Conservation (phyloP, 2,888 invertebrate species). For the Tachina lurida region DNA sequence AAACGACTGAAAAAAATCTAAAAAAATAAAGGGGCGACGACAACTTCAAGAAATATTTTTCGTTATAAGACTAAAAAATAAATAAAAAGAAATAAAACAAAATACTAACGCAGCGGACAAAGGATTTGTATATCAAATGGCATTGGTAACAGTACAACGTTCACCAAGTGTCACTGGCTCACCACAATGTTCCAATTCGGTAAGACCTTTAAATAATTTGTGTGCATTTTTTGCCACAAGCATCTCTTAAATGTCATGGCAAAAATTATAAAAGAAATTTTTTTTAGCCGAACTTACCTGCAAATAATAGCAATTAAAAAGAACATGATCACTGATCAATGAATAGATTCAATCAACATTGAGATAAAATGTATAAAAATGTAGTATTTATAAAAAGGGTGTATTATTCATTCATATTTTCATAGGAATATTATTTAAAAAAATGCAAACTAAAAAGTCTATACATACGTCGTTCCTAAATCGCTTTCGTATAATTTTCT, state of each 20-base stretch:
- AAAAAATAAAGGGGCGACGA: slow-evolving; percentile 35
- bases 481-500: slow-evolving; percentile 64
- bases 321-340: neutral
- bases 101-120: slow-evolving; percentile 44
- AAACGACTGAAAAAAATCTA: slow-evolving; percentile 38
- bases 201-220: slow-evolving; percentile 74
- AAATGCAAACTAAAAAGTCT: slow-evolving; percentile 35
- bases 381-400: slow-evolving; percentile 58
- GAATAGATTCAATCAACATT: slow-evolving; percentile 1
- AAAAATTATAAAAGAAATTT: slow-evolving; percentile 20
- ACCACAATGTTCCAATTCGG: slow-evolving; percentile 83
- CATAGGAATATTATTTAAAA: slow-evolving; percentile 45
- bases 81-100: slow-evolving; percentile 12
- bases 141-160: slow-evolving; percentile 89
- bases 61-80: slow-evolving; percentile 34
- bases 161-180: slow-evolving; percentile 88
- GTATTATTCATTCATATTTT: slow-evolving; percentile 59
- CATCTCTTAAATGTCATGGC: slow-evolving; percentile 63
- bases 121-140: slow-evolving; percentile 83
- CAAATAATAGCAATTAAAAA: slow-evolving; percentile 13
- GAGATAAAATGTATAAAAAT: neutral
- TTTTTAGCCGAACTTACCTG: neutral
- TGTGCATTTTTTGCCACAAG: slow-evolving; percentile 28
- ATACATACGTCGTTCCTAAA: slow-evolving; percentile 47
- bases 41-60: slow-evolving; percentile 27